These are phyloP conservation scores for Idaea straminata DNA, from an alignment of 2,888 invertebrate species.

Conservation along the genomic window DNA sequence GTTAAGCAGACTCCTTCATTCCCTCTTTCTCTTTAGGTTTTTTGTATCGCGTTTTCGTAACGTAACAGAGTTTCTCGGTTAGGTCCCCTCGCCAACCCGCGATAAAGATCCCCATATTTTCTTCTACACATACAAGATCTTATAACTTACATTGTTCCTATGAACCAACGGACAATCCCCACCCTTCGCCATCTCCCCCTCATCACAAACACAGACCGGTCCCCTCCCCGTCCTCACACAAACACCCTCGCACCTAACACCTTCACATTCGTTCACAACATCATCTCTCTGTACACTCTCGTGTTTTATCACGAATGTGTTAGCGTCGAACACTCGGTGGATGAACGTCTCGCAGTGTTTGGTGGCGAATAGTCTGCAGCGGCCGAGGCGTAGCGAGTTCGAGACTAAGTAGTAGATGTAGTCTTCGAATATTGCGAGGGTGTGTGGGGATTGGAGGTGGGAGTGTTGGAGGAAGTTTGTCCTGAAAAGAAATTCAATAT, in stretches of 20 bases:
- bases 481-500: conserved; percentile 38
- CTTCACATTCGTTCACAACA: conserved; percentile 68
- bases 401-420: conserved; percentile 85
- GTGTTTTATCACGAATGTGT: conserved; percentile 53
- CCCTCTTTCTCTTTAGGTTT: no score
- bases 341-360: conserved; percentile 66
- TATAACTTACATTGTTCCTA: conserved; percentile 39
- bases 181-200: conserved; percentile 55
- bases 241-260: conserved; percentile 76
- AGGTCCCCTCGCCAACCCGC: no score
- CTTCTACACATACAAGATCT: no score
- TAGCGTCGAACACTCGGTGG: conserved; percentile 61
- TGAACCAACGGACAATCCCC: conserved; percentile 40
- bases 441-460: conserved; percentile 79
- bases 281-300: conserved; percentile 51
- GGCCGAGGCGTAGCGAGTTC: conserved; percentile 77
- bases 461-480: conserved; percentile 64
- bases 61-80: no score
- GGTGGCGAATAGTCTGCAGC: conserved; percentile 79
- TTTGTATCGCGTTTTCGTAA: no score
- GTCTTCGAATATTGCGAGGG: conserved; percentile 87
- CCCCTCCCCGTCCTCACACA: conserved; percentile 76
- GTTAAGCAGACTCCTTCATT: no score
- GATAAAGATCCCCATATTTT: no score
- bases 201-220: conserved; percentile 76